Percentiles rank a stretch among this genome's conserved stretches.
phyloP scores from a whole-genome alignment of 2,888 invertebrate genomes.

The Ashinkailepas kermadecensis region DNA sequence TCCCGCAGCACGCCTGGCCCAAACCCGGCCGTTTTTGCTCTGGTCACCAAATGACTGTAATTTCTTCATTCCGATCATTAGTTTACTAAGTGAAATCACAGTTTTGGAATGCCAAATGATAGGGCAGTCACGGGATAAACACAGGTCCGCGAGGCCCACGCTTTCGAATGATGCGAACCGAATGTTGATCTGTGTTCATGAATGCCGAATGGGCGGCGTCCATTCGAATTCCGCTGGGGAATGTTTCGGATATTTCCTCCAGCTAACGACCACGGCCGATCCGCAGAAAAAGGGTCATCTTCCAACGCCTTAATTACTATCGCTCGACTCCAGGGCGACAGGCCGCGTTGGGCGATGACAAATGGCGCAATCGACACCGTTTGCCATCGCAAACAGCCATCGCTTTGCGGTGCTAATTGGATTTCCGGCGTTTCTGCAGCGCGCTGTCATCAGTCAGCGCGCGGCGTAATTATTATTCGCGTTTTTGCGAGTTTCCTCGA shows the following conservation, averaged over 20 bases:
- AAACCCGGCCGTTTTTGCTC: neutral
- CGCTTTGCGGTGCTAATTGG: neutral
- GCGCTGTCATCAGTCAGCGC: neutral
- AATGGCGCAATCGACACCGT: neutral
- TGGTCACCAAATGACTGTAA: slow-evolving; percentile 19
- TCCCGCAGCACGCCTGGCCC: neutral
- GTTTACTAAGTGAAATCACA: slow-evolving; percentile 23
- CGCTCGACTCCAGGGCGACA: neutral
- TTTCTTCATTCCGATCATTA: slow-evolving; percentile 24
- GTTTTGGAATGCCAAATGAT: slow-evolving; percentile 18
- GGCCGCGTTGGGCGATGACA: neutral
- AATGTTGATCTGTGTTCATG: slow-evolving; percentile 12
- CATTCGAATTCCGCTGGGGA: neutral
- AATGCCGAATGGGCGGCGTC: neutral
- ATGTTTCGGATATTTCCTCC: neutral
- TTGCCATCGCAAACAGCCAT: neutral
- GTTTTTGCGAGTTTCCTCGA: neutral
- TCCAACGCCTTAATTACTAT: slow-evolving; percentile 9
- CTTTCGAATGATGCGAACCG: slow-evolving; percentile 14
- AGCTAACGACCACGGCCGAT: neutral
- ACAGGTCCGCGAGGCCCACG: neutral
- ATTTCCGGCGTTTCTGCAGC: neutral
- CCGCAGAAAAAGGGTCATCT: slow-evolving; percentile 18
- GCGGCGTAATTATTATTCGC: neutral
- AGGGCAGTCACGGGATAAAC: slow-evolving; percentile 1